Conservation (phyloP, 64 coral and sea anemone genomes). For the Actinia tenebrosa region DNA sequence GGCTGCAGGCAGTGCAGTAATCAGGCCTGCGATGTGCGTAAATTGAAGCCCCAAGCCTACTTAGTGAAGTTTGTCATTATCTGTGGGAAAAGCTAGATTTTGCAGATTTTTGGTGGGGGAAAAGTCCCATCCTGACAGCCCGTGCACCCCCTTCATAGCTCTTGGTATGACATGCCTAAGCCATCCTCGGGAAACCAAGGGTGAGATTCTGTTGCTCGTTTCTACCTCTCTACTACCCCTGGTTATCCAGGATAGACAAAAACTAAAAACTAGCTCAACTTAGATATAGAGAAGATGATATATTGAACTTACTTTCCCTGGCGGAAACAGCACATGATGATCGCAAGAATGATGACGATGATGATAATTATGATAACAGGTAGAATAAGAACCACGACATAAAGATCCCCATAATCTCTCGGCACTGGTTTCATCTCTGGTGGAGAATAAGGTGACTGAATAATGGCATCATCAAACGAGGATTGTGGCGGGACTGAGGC, state of each 20-base stretch:
- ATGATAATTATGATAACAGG: conserved; percentile 57
- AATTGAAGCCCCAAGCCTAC: no score
- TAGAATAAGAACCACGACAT: conserved; percentile 60
- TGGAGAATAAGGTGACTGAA: conserved; percentile 52
- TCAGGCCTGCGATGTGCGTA: neutral
- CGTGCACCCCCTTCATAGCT: no score
- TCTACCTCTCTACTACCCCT: no score
- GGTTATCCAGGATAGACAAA: no score
- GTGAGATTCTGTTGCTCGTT: no score
- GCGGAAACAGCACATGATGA: conserved; percentile 70
- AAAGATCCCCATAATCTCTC: conserved; percentile 73
- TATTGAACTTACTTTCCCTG: conserved; percentile 47
- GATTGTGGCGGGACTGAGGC: neutral
- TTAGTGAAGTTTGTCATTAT: no score
- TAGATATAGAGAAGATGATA: neutral
- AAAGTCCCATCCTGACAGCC: no score
- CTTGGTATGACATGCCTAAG: no score
- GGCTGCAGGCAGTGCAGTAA: neutral
- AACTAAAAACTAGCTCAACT: no score
- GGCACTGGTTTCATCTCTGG: conserved; percentile 42
- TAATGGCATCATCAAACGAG: conserved; percentile 41
- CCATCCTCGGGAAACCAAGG: no score
- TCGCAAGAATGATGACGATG: conserved; percentile 60
- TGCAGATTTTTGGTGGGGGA: no score
- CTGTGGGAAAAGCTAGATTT: no score